Evolutionary conservation across 2,888 invertebrate genomes (phyloP).

Genomic region (Carcina quercana): DNA sequence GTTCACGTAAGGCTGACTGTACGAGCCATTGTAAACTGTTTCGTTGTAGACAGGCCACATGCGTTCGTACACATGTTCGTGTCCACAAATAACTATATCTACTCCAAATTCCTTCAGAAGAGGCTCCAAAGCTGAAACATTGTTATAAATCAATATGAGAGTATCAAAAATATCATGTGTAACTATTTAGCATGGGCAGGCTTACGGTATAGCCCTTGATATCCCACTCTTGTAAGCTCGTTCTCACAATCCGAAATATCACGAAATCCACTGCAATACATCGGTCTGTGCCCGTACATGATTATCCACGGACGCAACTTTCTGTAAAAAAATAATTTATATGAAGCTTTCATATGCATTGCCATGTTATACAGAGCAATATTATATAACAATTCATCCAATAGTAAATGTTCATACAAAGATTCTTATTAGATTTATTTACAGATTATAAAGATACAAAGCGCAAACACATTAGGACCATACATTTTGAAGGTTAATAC

Average conservation of each 20-base stretch:
- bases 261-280: constrained; percentile 80
- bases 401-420: too few relatives aligned
- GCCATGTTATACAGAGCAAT: too few relatives aligned
- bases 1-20: constrained; percentile 45
- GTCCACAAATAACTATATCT: constrained; percentile 92
- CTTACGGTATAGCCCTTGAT: not conserved
- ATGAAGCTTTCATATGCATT: too few relatives aligned
- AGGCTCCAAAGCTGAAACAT: constrained; percentile 52
- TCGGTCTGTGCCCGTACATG: constrained; percentile 83
- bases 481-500: too few relatives aligned
- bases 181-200: not conserved
- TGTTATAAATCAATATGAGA: not conserved
- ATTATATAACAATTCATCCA: too few relatives aligned
- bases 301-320: constrained; percentile 82
- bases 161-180: not conserved
- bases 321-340: too few relatives aligned
- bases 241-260: not conserved
- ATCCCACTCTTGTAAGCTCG: not conserved
- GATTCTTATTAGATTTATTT: too few relatives aligned
- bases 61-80: constrained; percentile 94
- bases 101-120: constrained; percentile 89
- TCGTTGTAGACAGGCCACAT: constrained; percentile 91
- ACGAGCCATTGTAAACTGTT: constrained; percentile 72
- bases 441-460: too few relatives aligned
- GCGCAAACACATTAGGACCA: too few relatives aligned